Evolutionary conservation across 1,140 invertebrate species (phyloP), one percentile per base, ranked within the genome.

Genomic region (Polyergus mexicanus): DNA sequence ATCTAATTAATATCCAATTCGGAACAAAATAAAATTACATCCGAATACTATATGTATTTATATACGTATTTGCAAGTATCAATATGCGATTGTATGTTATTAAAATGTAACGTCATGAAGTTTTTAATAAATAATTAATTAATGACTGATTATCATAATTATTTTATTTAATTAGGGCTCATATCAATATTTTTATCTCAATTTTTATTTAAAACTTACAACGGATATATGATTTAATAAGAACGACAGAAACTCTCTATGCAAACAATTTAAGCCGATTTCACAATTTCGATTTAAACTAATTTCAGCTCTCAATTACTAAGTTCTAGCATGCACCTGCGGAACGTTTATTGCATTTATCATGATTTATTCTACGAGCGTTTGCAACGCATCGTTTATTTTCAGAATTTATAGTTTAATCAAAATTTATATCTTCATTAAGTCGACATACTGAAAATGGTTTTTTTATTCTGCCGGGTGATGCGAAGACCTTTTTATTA

Each of bases 401-500:
- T 62, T 63, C 58, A n/a, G 19, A 25, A 47, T 47, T 47, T 47
- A 47, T 13, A 47, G 11, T 47, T 16, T 63, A 65, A 77, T 63
- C 38, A n/a, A 22, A 11, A 69, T 35, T 68, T 69, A 28, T 69
- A 69, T 8, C 38, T 44, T 69, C 65, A 54, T 69, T 38, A 54
- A 54, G 11, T n/a, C 22, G 25, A n/a, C 13, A 35, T 28, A 22
- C 38, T 72, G 38, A 81, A 71, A 38, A 28, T 19, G 13, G 54
- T 47, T 25, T 81, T 72, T 81, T 72, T 81, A 72, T 60, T 60
- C n/a, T 71, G 44, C 19, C 65, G 77, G 41, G 22, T 13, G 54
- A 60, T 81, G 19, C 19, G 6, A 32, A 56, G 56, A 81, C 16
- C 66, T 58, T 44, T 19, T 81, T 71, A 81, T 81, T 81, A 71